Conservation (phyloP, 2,888 invertebrate species). For the Cynaeus angustus region DNA sequence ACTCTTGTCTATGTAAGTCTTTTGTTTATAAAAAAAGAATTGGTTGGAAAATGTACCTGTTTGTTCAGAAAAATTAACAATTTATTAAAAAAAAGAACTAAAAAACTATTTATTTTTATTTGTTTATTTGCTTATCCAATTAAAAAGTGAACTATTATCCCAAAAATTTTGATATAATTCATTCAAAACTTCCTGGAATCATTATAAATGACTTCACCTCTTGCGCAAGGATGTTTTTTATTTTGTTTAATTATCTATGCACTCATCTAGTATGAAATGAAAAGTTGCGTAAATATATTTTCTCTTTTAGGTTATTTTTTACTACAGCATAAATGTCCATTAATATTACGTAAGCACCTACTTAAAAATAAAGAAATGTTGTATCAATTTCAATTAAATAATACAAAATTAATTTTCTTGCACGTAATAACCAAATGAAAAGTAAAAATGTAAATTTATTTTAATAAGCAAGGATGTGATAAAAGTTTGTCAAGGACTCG, state of each 20-base stretch:
- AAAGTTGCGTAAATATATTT: slow-evolving; percentile 20
- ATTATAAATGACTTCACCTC: not conserved
- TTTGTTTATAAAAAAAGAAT: no score
- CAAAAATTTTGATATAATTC: no score
- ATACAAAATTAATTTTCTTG: slow-evolving; percentile 29
- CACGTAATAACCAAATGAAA: slow-evolving; percentile 31
- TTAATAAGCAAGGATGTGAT: slow-evolving; percentile 35
- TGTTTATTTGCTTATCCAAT: no score
- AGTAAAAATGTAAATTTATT: slow-evolving; percentile 46
- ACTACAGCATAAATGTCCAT: slow-evolving; percentile 10
- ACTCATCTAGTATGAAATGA: slow-evolving; percentile 11
- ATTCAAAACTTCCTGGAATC: no score
- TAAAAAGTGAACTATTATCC: no score
- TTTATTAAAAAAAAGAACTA: no score
- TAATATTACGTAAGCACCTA: not conserved
- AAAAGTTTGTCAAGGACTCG: slow-evolving; percentile 37
- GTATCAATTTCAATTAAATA: slow-evolving; percentile 4
- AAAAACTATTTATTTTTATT: no score
- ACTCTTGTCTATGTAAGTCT: no score
- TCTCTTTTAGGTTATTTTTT: slow-evolving; percentile 7
- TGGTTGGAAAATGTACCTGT: no score
- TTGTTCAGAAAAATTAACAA: no score
- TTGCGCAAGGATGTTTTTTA: slow-evolving; percentile 24
- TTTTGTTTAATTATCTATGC: slow-evolving; percentile 17
- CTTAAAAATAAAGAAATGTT: slow-evolving; percentile 4